Conservation (phyloP, 2,113 vertebrate species). For the Pomatorhinus ruficollis region DNA sequence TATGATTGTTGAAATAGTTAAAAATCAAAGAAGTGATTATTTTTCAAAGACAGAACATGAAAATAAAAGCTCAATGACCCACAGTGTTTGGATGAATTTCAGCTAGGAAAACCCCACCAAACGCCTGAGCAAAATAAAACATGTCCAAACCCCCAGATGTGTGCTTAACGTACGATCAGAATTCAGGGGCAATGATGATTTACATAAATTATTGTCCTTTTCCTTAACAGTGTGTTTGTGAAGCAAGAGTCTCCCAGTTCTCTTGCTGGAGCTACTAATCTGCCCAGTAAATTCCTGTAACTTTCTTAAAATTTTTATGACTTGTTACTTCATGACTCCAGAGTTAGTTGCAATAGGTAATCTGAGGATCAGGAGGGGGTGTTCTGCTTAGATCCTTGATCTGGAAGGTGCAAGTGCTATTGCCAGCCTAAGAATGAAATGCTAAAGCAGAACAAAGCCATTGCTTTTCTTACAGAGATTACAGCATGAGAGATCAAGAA, state of each 20-base stretch:
- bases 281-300: not conserved
- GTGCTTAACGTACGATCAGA: not conserved
- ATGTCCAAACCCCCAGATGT: accelerated
- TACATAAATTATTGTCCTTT: not conserved
- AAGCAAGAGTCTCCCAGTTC: not conserved
- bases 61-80: not conserved
- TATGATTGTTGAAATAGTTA: not conserved
- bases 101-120: not conserved
- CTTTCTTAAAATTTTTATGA: not conserved
- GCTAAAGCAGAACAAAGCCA: slow-evolving; percentile 5
- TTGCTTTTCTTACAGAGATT: not conserved
- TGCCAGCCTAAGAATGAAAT: not conserved
- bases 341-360: not conserved
- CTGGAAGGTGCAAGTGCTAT: not conserved
- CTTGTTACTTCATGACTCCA: not conserved
- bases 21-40: not conserved
- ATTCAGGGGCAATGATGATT: not conserved
- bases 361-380: not conserved
- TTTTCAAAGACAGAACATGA: not conserved
- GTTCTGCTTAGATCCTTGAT: not conserved
- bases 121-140: not conserved
- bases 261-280: not conserved
- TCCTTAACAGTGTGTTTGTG: not conserved
- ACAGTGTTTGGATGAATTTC: not conserved
- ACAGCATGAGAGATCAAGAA: not conserved